Percentiles rank a stretch among this genome's conserved stretches.
These are phyloP conservation scores for Muricea muricata DNA, from an alignment of 92 coral and sea anemone species.

Conservation along the genomic window DNA sequence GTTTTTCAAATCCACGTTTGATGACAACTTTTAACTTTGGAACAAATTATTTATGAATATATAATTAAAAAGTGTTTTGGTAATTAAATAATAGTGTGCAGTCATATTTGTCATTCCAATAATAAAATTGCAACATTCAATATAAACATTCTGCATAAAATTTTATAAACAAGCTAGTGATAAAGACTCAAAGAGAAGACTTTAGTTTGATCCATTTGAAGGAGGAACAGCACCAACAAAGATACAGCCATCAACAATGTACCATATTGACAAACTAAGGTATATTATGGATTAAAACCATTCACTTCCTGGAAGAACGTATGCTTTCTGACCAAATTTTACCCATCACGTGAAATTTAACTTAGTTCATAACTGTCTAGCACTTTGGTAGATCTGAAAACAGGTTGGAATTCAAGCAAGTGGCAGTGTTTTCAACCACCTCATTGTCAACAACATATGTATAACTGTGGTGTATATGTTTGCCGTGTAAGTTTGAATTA, in stretches of 20 bases:
- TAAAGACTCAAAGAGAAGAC: constrained; percentile 24
- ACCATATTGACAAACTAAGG: background rate
- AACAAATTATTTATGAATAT: too few relatives aligned
- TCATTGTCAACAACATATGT: background rate
- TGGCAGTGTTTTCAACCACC: constrained; percentile 13
- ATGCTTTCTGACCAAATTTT: background rate
- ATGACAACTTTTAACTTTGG: too few relatives aligned
- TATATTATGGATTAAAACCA: background rate
- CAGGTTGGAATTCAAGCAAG: constrained; percentile 5
- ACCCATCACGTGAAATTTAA: background rate
- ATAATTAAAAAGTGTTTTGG: too few relatives aligned
- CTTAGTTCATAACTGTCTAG: background rate
- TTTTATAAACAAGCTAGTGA: constrained; percentile 17
- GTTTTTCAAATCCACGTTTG: too few relatives aligned
- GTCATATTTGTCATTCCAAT: too few relatives aligned
- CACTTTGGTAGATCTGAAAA: constrained; percentile 1
- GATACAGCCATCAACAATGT: background rate
- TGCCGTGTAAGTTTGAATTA: constrained; percentile 25
- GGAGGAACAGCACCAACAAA: constrained; percentile 10
- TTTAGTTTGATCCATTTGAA: constrained; percentile 44
- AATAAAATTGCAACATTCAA: too few relatives aligned
- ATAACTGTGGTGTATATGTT: constrained; percentile 33
- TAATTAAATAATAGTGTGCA: too few relatives aligned
- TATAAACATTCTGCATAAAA: background rate
- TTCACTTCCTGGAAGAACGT: too few relatives aligned